These are phyloP conservation scores for Bovichtus variegatus DNA, from an alignment of 2,797 vertebrate species.

Conservation along the genomic window DNA sequence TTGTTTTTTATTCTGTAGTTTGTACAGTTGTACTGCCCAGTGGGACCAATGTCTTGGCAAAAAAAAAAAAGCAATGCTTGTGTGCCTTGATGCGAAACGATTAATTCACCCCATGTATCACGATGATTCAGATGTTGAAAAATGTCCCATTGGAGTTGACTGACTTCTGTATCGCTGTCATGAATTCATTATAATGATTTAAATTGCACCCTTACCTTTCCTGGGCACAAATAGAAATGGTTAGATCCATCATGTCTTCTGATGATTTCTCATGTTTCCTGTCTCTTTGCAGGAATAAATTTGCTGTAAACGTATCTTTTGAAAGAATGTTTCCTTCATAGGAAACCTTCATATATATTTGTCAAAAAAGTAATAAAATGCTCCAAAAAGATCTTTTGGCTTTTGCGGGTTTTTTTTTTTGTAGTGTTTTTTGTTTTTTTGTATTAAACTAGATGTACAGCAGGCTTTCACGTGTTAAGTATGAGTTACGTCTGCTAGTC, in stretches of 20 bases:
- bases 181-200: slow-evolving; percentile 68
- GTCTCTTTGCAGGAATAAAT: slow-evolving; percentile 82
- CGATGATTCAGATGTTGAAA: slow-evolving; percentile 71
- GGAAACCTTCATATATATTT: slow-evolving; percentile 89
- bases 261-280: slow-evolving; percentile 80
- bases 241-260: slow-evolving; percentile 76
- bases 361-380: slow-evolving; percentile 89
- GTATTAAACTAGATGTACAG: neutral
- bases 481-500: neutral
- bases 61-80: slow-evolving; percentile 80
- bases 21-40: slow-evolving; percentile 84
- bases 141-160: slow-evolving; percentile 80
- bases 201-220: slow-evolving; percentile 76
- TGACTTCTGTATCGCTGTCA: slow-evolving; percentile 67
- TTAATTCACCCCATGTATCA: slow-evolving; percentile 76
- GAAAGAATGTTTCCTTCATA: slow-evolving; percentile 84
- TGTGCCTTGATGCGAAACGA: slow-evolving; percentile 89
- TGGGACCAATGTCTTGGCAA: slow-evolving; percentile 88
- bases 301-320: slow-evolving; percentile 87
- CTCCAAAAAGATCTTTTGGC: slow-evolving; percentile 71
- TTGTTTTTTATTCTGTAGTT: slow-evolving; percentile 77
- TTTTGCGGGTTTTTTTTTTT: no score
- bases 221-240: slow-evolving; percentile 80
- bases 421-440: slow-evolving; percentile 11
- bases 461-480: neutral